phyloP scores from a whole-genome alignment of 2,113 vertebrate species.

The Cynocephalus volans region DNA sequence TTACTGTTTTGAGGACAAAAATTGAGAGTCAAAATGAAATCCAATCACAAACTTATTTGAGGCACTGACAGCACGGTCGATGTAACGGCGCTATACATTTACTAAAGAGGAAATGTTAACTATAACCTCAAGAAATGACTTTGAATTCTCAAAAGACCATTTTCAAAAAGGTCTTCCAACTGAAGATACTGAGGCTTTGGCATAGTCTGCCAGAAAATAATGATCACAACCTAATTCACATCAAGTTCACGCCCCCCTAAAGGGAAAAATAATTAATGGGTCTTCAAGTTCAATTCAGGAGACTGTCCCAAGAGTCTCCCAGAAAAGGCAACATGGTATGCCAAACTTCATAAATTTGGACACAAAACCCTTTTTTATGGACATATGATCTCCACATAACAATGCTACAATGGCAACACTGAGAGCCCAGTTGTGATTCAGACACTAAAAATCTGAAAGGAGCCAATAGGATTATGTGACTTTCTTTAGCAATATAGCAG shows the following conservation, averaged over 20 bases:
- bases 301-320: neutral
- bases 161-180: slow-evolving; percentile 17
- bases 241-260: neutral
- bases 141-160: neutral
- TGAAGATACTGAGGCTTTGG: neutral
- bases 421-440: neutral
- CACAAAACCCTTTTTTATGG: neutral
- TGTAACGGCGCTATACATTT: neutral
- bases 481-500: slow-evolving; percentile 1
- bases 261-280: neutral
- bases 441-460: neutral
- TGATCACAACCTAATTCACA: slow-evolving; percentile 40
- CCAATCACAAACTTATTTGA: neutral
- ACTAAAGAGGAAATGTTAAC: slow-evolving; percentile 5
- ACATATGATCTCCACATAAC: neutral
- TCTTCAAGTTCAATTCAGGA: slow-evolving; percentile 17
- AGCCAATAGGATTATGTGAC: neutral
- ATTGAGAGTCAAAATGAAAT: neutral
- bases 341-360: neutral
- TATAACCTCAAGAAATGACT: neutral
- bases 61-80: neutral
- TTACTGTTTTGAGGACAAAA: slow-evolving; percentile 32
- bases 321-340: neutral
- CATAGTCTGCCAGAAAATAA: slow-evolving; percentile 29
- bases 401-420: neutral